phyloP scores from a whole-genome alignment of 1,140 invertebrate species.

The silkworm (Bombyx mori) region DNA sequence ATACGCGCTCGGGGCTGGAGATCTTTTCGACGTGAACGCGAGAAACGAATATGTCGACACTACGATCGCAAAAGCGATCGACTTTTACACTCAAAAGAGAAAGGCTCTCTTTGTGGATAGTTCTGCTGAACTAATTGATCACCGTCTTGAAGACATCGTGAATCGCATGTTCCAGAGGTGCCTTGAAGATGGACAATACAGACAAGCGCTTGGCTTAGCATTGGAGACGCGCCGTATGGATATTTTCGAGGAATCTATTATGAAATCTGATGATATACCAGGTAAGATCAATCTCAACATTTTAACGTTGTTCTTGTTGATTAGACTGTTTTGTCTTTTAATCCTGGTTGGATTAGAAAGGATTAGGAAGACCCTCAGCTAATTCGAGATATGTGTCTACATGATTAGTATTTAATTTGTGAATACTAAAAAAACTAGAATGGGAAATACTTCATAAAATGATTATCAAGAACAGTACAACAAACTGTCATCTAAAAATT shows the following conservation, averaged over 20 bases:
- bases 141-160: conserved; percentile 92
- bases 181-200: conserved; percentile 93
- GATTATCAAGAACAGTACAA: no score
- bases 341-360: no score
- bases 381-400: no score
- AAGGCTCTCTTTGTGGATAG: conserved; percentile 73
- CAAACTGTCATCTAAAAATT: no score
- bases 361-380: no score
- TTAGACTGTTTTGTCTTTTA: no score
- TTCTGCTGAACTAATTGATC: conserved; percentile 83
- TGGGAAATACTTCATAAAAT: no score
- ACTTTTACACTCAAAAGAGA: conserved; percentile 92
- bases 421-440: no score
- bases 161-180: conserved; percentile 98
- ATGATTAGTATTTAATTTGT: no score
- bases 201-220: conserved; percentile 94
- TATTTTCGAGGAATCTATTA: conserved; percentile 91
- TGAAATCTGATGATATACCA: conserved; percentile 90
- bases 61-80: conserved; percentile 96
- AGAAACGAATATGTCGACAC: conserved; percentile 97
- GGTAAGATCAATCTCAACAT: conserved; percentile 35
- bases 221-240: conserved; percentile 97
- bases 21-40: conserved; percentile 94
- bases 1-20: conserved; percentile 93
- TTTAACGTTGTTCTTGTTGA: neutral